Evolutionary conservation across 2,113 vertebrate genomes (phyloP).

Genomic region (Origma solitaria): DNA sequence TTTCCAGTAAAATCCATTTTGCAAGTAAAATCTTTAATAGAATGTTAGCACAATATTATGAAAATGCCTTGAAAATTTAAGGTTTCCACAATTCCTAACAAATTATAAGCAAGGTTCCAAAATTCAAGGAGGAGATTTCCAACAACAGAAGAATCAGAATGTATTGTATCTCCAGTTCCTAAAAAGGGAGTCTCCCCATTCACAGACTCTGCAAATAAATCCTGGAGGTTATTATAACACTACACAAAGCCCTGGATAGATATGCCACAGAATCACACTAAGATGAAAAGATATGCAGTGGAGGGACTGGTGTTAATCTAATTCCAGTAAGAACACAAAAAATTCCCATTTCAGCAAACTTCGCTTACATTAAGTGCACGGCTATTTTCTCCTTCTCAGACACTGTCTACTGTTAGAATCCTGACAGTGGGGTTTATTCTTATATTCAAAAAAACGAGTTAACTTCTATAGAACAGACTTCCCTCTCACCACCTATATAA

Average conservation of each 20-base stretch:
- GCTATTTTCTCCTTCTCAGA: not conserved
- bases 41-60: not conserved
- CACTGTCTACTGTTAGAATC: not conserved
- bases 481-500: not conserved
- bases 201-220: not conserved
- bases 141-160: not conserved
- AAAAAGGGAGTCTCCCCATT: not conserved
- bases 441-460: not conserved
- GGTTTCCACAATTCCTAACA: not conserved
- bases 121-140: not conserved
- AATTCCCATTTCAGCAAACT: not conserved
- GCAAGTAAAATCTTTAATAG: not conserved
- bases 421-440: not conserved
- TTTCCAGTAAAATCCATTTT: not conserved
- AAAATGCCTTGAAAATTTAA: not conserved
- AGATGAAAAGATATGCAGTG: accelerated
- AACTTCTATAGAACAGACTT: not conserved
- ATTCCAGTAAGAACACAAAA: not conserved
- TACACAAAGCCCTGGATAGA: not conserved
- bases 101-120: not conserved
- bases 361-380: not conserved
- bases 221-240: not conserved
- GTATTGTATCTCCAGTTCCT: not conserved
- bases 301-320: not conserved
- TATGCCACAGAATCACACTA: not conserved